A percentile compares a stretch with the other conserved stretches of the same genome.
phyloP scores from a whole-genome alignment of 2,797 vertebrate species.

The Stomatorhinus walkeri region DNA sequence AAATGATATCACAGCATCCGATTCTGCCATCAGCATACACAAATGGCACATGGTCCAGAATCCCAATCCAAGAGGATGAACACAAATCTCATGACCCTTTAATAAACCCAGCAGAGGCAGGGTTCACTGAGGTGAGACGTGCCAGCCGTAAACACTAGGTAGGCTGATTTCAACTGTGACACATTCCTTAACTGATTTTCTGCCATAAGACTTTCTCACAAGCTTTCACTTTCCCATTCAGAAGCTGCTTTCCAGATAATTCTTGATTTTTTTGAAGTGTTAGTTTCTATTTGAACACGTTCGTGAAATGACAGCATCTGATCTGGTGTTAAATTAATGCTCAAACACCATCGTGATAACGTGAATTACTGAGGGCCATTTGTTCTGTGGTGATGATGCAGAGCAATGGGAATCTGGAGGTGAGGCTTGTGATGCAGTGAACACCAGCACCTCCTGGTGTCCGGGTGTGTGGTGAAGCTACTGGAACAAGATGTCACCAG shows the following conservation, averaged over 20 bases:
- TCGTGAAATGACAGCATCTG: neutral
- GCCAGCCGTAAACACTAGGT: constrained; percentile 26
- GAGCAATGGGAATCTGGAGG: neutral
- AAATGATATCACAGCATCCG: neutral
- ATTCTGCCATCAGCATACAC: neutral
- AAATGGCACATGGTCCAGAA: neutral
- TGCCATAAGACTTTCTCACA: neutral
- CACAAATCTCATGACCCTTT: neutral
- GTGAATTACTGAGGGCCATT: neutral
- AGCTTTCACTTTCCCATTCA: neutral
- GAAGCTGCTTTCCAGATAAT: neutral
- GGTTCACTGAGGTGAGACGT: constrained; percentile 28
- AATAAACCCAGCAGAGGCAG: neutral
- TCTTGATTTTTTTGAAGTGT: neutral
- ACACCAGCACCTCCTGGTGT: neutral
- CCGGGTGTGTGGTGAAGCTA: neutral
- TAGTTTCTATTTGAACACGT: neutral
- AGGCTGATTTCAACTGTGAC: neutral
- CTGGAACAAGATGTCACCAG: neutral
- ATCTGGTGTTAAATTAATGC: neutral
- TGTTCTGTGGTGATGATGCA: neutral
- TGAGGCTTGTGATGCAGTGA: neutral
- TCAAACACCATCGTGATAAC: neutral
- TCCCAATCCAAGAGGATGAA: neutral
- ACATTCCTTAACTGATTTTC: constrained; percentile 9